Conservation (phyloP, 2,797 vertebrate genomes). For the Brachymystax lenok region DNA sequence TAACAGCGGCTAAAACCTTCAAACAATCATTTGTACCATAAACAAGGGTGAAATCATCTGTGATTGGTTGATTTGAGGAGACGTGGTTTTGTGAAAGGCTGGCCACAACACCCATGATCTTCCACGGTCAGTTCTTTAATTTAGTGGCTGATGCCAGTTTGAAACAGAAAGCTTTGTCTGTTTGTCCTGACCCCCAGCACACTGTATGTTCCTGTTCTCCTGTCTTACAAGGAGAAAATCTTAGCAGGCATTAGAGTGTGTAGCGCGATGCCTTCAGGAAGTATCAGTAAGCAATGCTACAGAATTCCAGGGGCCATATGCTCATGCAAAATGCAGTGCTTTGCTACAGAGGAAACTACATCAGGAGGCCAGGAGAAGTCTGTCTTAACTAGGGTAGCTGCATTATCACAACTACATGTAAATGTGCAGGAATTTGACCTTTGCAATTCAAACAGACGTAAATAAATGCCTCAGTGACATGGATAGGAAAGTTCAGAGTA, state of each 20-base stretch:
- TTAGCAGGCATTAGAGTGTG: constrained; percentile 55
- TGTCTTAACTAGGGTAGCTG: constrained; percentile 58
- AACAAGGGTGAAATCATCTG: background rate
- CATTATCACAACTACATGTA: constrained; percentile 23
- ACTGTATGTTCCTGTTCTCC: constrained; percentile 62
- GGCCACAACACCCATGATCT: background rate
- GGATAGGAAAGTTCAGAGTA: constrained; percentile 45
- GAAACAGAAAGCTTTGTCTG: constrained; percentile 48
- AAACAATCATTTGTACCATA: background rate
- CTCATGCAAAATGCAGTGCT: constrained; percentile 73
- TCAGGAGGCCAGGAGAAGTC: constrained; percentile 43
- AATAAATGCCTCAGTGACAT: constrained; percentile 56
- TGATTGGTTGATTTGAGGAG: constrained; percentile 65
- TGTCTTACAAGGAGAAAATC: constrained; percentile 38
- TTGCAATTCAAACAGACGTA: constrained; percentile 55
- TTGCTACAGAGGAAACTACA: constrained; percentile 50
- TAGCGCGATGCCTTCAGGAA: constrained; percentile 80
- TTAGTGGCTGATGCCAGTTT: background rate
- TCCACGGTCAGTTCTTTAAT: background rate
- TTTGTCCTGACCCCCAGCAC: constrained; percentile 66
- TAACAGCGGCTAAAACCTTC: background rate
- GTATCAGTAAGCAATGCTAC: constrained; percentile 83
- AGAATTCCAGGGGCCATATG: constrained; percentile 67
- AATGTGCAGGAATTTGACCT: constrained; percentile 57
- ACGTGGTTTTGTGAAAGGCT: background rate